These are phyloP conservation scores for Gymnorhina tibicen DNA, from an alignment of 2,113 vertebrate genomes.

Conservation along the genomic window DNA sequence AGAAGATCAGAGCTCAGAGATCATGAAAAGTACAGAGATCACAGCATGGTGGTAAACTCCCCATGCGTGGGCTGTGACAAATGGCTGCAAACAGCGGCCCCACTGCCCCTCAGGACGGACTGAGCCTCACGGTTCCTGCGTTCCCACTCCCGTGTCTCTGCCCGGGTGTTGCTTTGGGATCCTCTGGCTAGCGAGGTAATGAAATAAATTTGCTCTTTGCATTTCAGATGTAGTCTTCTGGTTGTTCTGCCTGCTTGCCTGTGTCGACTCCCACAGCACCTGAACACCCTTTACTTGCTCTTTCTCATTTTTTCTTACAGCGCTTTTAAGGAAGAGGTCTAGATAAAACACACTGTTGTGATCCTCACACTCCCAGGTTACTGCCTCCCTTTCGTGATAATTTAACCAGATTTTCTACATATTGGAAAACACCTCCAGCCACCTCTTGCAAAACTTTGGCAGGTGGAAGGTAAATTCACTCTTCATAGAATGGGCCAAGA, in stretches of 20 bases:
- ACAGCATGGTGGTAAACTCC: neutral
- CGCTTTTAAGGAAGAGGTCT: neutral
- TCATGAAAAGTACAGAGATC: neutral
- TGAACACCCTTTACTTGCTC: neutral
- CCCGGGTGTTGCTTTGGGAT: neutral
- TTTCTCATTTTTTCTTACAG: neutral
- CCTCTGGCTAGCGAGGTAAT: accelerated
- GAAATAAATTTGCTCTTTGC: neutral
- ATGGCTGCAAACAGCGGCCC: neutral
- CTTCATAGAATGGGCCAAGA: neutral
- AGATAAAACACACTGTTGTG: neutral
- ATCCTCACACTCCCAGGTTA: neutral
- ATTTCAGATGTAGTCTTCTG: neutral
- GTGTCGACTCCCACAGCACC: neutral
- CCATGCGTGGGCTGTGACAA: accelerated
- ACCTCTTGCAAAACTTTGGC: neutral
- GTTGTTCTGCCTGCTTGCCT: neutral
- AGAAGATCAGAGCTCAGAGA: neutral
- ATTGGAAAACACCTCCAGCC: neutral
- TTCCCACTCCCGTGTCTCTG: neutral
- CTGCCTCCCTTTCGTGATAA: neutral
- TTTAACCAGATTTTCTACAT: neutral
- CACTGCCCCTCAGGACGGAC: neutral
- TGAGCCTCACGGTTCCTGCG: accelerated
- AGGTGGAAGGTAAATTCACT: neutral